Percentiles rank a stretch among this genome's conserved stretches.
Evolutionary conservation across 2,113 vertebrate species (phyloP).

Genomic region (Terrapene triunguis): DNA sequence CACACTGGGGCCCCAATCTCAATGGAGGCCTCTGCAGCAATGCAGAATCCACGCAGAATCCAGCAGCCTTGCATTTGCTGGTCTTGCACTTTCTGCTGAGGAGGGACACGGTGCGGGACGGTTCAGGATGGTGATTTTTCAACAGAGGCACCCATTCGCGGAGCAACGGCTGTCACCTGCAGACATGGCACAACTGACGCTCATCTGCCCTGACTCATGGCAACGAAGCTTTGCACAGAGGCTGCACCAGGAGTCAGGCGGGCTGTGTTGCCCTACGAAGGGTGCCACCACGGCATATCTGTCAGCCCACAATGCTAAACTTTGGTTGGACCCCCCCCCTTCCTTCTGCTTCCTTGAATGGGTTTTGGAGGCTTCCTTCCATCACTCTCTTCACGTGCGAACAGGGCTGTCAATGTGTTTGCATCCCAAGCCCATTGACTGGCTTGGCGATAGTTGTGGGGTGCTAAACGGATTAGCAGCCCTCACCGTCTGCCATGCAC

Average conservation of each 20-base stretch:
- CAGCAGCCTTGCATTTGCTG: no score
- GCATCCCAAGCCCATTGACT: fast-evolving
- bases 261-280: background rate
- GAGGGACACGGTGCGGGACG: fast-evolving
- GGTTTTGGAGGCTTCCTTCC: fast-evolving
- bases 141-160: fast-evolving
- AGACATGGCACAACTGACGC: fast-evolving
- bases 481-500: background rate
- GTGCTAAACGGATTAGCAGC: conserved; percentile 59
- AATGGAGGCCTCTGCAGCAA: no score
- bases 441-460: conserved; percentile 20
- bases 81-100: background rate
- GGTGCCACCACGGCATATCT: fast-evolving
- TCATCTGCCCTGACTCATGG: background rate
- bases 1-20: no score
- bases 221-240: background rate
- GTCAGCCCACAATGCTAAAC: fast-evolving
- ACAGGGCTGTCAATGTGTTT: background rate
- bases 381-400: background rate
- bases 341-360: fast-evolving
- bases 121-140: background rate
- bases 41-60: no score
- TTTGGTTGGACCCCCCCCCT: fast-evolving
- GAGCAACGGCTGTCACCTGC: background rate
- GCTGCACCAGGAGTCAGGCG: background rate